These are phyloP conservation scores for Notocelia uddmanniana DNA, from an alignment of 2,888 invertebrate genomes.

Conservation along the genomic window DNA sequence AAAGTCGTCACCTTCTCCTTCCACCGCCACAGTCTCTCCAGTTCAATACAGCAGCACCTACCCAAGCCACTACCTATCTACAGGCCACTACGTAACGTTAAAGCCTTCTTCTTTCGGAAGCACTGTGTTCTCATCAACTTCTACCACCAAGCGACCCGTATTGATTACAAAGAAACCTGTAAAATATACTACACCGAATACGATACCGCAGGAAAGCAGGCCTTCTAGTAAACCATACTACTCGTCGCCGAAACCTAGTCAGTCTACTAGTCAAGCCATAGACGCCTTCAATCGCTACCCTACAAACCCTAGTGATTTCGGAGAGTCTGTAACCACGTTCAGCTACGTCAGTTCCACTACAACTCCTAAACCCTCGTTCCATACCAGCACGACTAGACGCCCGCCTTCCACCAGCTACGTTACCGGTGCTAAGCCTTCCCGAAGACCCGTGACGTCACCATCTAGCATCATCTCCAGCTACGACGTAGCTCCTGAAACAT, in stretches of 20 bases:
- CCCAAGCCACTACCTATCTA: slow-evolving; percentile 66
- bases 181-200: slow-evolving; percentile 69
- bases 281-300: slow-evolving; percentile 79
- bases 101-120: slow-evolving; percentile 67
- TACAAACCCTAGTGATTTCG: slow-evolving; percentile 74
- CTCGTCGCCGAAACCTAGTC: slow-evolving; percentile 74
- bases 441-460: slow-evolving; percentile 75
- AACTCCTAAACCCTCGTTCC: slow-evolving; percentile 62
- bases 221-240: slow-evolving; percentile 62
- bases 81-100: slow-evolving; percentile 77
- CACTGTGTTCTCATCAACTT: slow-evolving; percentile 46
- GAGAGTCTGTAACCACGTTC: slow-evolving; percentile 74
- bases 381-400: slow-evolving; percentile 66
- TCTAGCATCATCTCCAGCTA: slow-evolving; percentile 64
- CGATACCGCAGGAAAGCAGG: slow-evolving; percentile 63
- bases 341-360: slow-evolving; percentile 74
- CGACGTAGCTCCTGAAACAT: slow-evolving; percentile 71
- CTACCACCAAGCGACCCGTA: slow-evolving; percentile 58
- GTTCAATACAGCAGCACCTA: slow-evolving; percentile 69
- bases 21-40: slow-evolving; percentile 61
- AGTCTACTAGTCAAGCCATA: slow-evolving; percentile 78
- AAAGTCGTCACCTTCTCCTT: slow-evolving; percentile 73
- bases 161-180: slow-evolving; percentile 63
- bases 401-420: slow-evolving; percentile 81
- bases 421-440: slow-evolving; percentile 77